Base-by-base conservation (phyloP, 2,888 invertebrate genomes). In the Heterodera filipjevi region DNA sequence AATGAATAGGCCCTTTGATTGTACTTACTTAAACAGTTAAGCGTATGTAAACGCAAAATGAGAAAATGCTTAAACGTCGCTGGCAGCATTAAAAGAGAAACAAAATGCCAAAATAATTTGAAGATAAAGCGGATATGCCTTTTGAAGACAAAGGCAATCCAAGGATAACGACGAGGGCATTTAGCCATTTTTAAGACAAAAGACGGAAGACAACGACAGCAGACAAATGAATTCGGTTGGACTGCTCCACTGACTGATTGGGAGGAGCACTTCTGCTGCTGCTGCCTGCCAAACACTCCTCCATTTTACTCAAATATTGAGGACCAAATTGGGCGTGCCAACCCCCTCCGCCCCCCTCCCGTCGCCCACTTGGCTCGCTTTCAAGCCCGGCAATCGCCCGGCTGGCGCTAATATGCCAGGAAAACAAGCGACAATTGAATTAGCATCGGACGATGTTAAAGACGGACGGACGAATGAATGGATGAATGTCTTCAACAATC, bases 1-100 rank as follows among this genome's bases (percentile, higher is more conserved):
- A 68, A 68, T 68, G 68, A 68, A 68, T 68, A 68, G 68, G 33
- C 68, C 68, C 68, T 68, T 68, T 68, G 68, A 68, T 68, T 68
- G 68, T 68, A 35, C 59, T 59, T 59, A 10, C 59, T 27, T n/a
- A 27, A 27, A 27, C 27, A n/a, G 68, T 27, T 19, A 68, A 33
- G 30, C 5, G 32, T 22, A 33, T 27, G 27, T 27, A 59, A 68
- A 16, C 16, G 68, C 3, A 32, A 68, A 32, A 39, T 6, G 39
- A 39, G 8, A 39, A 10, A 39, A 39, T 10, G 39, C 39, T n/a
- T n/a, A n/a, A n/a, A n/a, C n/a, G n/a, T n/a, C n/a, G n/a, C n/a
- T n/a, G n/a, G n/a, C n/a, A n/a, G n/a, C n/a, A n/a, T n/a, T n/a
- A n/a, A n/a, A n/a, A n/a, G n/a, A n/a, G n/a, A n/a, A n/a, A n/a